Evolutionary conservation across 2,888 invertebrate species (phyloP).

Genomic region (Dynastes maya): DNA sequence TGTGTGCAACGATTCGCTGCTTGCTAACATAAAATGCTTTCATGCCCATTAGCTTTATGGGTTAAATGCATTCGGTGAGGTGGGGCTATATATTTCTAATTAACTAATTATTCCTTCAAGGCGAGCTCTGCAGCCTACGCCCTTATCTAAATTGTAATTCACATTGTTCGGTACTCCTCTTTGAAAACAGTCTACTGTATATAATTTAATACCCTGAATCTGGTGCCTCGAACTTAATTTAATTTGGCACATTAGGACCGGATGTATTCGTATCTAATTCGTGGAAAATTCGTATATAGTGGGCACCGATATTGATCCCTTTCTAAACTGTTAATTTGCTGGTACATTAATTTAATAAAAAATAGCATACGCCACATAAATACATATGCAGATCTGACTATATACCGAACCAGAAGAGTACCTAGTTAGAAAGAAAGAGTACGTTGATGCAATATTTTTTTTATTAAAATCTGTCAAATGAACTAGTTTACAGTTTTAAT

Average conservation of each 20-base stretch:
- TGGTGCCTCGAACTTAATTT: constrained; percentile 14
- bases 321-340: background rate
- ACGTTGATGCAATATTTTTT: background rate
- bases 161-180: constrained; percentile 25
- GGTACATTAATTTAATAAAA: background rate
- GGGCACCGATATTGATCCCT: background rate
- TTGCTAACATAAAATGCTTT: constrained; percentile 31
- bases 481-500: too few species aligned
- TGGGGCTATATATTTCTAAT: constrained; percentile 36
- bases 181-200: constrained; percentile 14
- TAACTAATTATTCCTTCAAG: constrained; percentile 37
- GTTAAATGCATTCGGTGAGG: constrained; percentile 33
- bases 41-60: constrained; percentile 32
- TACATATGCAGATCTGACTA: background rate
- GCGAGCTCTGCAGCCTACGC: constrained; percentile 14
- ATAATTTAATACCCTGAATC: constrained; percentile 26
- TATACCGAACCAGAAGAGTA: too few species aligned
- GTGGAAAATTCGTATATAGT: background rate
- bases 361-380: background rate
- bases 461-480: background rate
- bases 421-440: background rate
- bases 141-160: constrained; percentile 22
- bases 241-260: background rate
- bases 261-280: background rate
- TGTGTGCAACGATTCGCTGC: constrained; percentile 34